Base-by-base conservation (phyloP, 2,888 invertebrate genomes). In the Parasteatoda lunata region DNA sequence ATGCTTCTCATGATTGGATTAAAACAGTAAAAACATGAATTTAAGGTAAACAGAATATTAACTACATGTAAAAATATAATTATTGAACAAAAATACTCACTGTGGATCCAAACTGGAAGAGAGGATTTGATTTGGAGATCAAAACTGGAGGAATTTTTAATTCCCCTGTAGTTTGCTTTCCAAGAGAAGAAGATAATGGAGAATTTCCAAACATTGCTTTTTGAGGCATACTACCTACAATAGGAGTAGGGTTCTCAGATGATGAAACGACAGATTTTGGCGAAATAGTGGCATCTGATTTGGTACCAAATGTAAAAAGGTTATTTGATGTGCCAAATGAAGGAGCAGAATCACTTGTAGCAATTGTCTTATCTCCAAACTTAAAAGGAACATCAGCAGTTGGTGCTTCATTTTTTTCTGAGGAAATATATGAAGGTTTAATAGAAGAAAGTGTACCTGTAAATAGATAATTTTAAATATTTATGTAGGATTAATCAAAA, bases 51-150 rank as follows among this genome's bases (percentile, higher is more conserved):
- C 30, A 30, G 30, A 2, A 30, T 30, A 30, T 30, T 30, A 30
- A 30, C 1, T 30, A 30, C 30, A 30, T 0, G 30, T 30, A 30
- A 30, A 30, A 30, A 30, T 30, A 30, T 30, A 30, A 30, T 30
- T 30, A 30, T 30, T 30, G 30, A 30, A 30, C 30, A 30, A 59
- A 59, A 13, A 59, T 59, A 13, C n/a, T 4, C n/a, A 59, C 59
- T n/a, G 59, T 59, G n/a, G 59, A 59, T 59, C 59, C 59, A 59
- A 59, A 59, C 59, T 59, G 59, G 9, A 59, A 59, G 59, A 59
- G 9, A 9, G 59, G 59, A 59, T 9, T 7, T 13, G 59, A 13
- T 4, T n/a, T 59, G n/a, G 59, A 59, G 47, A 48, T 13, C 3
- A 47, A 69, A 69, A 47, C 9, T 13, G 45, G 48, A 30, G 30